A percentile compares a stretch with the other conserved stretches of the same genome.
phyloP scores from a whole-genome alignment of 2,113 vertebrate genomes.

The Hypomesus transpacificus region DNA sequence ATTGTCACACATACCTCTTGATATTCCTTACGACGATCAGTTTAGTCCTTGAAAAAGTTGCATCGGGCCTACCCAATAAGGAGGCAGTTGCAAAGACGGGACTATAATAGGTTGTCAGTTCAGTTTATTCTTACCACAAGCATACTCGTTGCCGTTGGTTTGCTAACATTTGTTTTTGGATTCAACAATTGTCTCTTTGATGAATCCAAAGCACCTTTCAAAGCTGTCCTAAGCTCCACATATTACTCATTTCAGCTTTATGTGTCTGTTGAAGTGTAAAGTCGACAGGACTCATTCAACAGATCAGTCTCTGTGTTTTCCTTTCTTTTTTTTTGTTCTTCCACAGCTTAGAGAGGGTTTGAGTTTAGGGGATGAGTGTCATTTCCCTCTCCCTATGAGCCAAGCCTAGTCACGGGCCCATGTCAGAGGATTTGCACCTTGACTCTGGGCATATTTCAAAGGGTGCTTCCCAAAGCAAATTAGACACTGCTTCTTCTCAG shows the following conservation, averaged over 20 bases:
- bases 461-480: conserved; percentile 55
- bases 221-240: not conserved
- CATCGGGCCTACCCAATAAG: too few species aligned
- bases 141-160: too few species aligned
- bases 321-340: not conserved
- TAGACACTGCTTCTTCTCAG: conserved; percentile 51
- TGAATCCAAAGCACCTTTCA: not conserved
- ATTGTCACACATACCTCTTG: too few species aligned
- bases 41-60: too few species aligned
- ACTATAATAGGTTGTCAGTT: too few species aligned
- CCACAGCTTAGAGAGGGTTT: conserved; percentile 11
- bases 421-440: conserved; percentile 41
- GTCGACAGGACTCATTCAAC: not conserved
- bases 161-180: too few species aligned
- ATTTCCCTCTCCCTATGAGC: not conserved
- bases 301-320: not conserved
- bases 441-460: conserved; percentile 61
- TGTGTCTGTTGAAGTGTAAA: not conserved
- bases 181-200: not conserved
- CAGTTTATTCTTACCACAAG: too few species aligned
- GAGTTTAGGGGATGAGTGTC: conserved; percentile 5
- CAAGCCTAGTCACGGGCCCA: conserved; percentile 19
- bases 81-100: too few species aligned
- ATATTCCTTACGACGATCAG: too few species aligned
- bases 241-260: not conserved